Evolutionary conservation across 2,888 invertebrate species (phyloP), one percentile per base, ranked within the genome.

Genomic region (Scaptomyza reducta): DNA sequence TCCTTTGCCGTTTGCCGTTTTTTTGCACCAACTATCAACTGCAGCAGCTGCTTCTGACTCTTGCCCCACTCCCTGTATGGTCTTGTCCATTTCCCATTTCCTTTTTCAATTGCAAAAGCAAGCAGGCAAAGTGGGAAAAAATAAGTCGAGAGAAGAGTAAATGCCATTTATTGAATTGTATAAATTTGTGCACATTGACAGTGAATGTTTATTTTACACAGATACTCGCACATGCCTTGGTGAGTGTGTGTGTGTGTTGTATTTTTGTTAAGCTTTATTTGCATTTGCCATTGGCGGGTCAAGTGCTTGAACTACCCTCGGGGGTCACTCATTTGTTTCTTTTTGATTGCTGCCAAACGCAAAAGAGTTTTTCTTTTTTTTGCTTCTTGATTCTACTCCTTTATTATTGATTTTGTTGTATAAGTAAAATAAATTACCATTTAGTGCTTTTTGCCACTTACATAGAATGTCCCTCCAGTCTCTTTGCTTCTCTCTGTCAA

Each of bases 131-230:
- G 58, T 53, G 55, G 50, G 70, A n/a, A 38, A 50, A 50, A 50
- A 50, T 38, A 50, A 38, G 38, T 50, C 35, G 27, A 38, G 25
- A 50, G 38, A 75, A 68, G 73, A 38, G 25, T 38, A 87, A 82
- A 82, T 82, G 69, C 86, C 82, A 88, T 88, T 87, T 88, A 88
- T 88, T 87, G 88, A 88, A 87, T 88, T 87, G 87, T 86, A 88
- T 84, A 88, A 88, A 88, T 87, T 88, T 87, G 74, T 79, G 73
- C 71, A 73, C 78, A 80, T 72, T 79, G 82, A 87, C 88, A 83
- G 72, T 70, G 70, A 77, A 72, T 87, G 85, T 85, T 85, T 87
- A 85, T 86, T 86, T 74, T 74, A 67, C 64, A 72, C 66, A 75
- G 64, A 79, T 70, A 70, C 66, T 62, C 57, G 51, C 55, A 60